A percentile compares a stretch with the other conserved stretches of the same genome.
Evolutionary conservation across 2,797 vertebrate genomes (phyloP).

Genomic region (Hemitrygon akajei): DNA sequence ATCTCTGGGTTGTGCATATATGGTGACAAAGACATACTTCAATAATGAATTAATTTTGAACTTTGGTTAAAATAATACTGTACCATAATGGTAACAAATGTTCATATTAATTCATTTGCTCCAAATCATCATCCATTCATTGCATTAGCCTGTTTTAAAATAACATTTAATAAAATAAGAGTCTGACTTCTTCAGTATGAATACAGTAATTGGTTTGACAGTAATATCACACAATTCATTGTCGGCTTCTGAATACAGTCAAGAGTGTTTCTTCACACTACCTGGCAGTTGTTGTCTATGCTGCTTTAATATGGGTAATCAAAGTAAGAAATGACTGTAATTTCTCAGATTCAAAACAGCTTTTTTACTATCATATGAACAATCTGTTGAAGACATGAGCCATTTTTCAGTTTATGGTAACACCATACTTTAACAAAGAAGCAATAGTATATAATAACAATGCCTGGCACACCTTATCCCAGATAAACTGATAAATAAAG

Average conservation of each 20-base stretch:
- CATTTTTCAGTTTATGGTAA: neutral
- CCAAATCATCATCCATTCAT: neutral
- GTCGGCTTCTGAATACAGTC: neutral
- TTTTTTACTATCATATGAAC: neutral
- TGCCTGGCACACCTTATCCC: neutral
- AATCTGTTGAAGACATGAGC: neutral
- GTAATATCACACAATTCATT: neutral
- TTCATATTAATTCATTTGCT: neutral
- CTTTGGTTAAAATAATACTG: neutral
- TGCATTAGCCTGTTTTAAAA: neutral
- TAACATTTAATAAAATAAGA: neutral
- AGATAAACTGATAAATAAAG: conserved; percentile 1
- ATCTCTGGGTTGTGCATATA: no score
- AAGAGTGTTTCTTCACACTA: neutral
- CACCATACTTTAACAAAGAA: conserved; percentile 6
- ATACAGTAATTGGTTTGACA: neutral
- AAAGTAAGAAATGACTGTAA: neutral
- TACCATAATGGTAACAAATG: neutral
- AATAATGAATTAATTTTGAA: neutral
- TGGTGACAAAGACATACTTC: no score
- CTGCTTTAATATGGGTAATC: neutral
- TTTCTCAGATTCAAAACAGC: conserved; percentile 1
- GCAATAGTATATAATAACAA: neutral
- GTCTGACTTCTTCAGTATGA: neutral
- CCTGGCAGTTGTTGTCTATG: neutral